Conservation (phyloP, 1,140 invertebrate genomes). For the Artemia franciscana region DNA sequence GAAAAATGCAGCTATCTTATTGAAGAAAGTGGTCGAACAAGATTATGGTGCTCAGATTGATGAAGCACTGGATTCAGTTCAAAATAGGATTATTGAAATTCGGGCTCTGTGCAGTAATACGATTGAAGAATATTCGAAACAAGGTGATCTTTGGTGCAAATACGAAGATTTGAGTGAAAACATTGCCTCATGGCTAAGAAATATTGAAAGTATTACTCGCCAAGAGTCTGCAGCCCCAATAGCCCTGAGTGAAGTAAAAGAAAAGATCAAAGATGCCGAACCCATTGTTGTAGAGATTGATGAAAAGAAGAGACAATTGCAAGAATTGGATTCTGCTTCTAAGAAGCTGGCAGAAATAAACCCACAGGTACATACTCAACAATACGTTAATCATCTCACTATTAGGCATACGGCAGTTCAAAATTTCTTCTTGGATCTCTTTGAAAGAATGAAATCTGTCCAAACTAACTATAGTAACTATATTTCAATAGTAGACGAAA, state of each 20-base stretch:
- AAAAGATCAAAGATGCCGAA: slow-evolving; percentile 42
- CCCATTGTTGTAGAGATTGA: slow-evolving; percentile 34
- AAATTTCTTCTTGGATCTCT: slow-evolving; percentile 40
- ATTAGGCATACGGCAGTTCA: slow-evolving; percentile 45
- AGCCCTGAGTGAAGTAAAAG: slow-evolving; percentile 37
- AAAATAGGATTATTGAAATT: slow-evolving; percentile 7
- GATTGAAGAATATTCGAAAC: slow-evolving; percentile 39
- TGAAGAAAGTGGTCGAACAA: slow-evolving; percentile 13
- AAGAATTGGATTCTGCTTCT: slow-evolving; percentile 35
- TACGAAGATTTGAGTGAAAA: slow-evolving; percentile 53
- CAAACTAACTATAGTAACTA: slow-evolving; percentile 39
- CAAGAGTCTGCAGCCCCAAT: slow-evolving; percentile 41
- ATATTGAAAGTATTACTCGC: slow-evolving; percentile 52
- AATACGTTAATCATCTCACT: slow-evolving; percentile 49
- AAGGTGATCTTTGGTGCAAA: slow-evolving; percentile 49
- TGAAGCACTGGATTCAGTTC: slow-evolving; percentile 13
- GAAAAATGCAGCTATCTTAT: slow-evolving; percentile 11
- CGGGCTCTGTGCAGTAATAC: slow-evolving; percentile 23
- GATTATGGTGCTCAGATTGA: slow-evolving; percentile 11
- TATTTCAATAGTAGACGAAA: slow-evolving; percentile 33
- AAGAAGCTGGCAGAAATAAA: slow-evolving; percentile 44
- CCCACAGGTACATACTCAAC: slow-evolving; percentile 52
- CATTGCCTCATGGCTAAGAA: slow-evolving; percentile 58
- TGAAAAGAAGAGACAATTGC: slow-evolving; percentile 35
- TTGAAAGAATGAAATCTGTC: slow-evolving; percentile 39